A percentile compares a stretch with the other conserved stretches of the same genome.
Conservation (phyloP, 2,888 invertebrate genomes). For the Stenurella melanura region DNA sequence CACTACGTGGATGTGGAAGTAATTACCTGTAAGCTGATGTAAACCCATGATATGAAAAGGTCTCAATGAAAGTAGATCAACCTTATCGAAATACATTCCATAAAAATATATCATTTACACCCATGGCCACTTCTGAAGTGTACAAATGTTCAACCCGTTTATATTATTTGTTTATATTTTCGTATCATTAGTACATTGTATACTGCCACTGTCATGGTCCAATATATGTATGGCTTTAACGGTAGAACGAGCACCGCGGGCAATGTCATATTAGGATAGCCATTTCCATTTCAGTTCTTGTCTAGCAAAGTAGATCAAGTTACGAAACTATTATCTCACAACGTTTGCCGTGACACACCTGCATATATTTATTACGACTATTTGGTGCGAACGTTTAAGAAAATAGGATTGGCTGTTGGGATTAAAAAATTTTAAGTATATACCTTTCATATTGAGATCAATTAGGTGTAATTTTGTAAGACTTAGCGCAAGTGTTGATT, state of each 20-base stretch:
- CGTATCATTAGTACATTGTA: slow-evolving; percentile 1
- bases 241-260: slow-evolving; percentile 48
- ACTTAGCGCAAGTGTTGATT: not conserved
- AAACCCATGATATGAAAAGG: too few relatives aligned
- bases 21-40: too few relatives aligned
- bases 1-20: too few relatives aligned
- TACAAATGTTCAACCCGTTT: not conserved
- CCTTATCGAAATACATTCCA: too few relatives aligned
- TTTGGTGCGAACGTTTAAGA: slow-evolving; percentile 14
- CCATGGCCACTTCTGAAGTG: not conserved
- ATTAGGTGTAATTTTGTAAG: slow-evolving; percentile 42
- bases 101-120: too few relatives aligned
- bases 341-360: slow-evolving; percentile 53
- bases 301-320: slow-evolving; percentile 51
- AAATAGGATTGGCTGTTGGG: slow-evolving; percentile 36
- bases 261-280: slow-evolving; percentile 49
- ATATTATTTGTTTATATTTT: slow-evolving; percentile 23
- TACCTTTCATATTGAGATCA: slow-evolving; percentile 38
- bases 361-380: slow-evolving; percentile 31
- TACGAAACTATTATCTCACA: slow-evolving; percentile 51
- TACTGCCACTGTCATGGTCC: slow-evolving; percentile 46
- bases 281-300: slow-evolving; percentile 19
- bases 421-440: slow-evolving; percentile 26
- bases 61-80: too few relatives aligned
- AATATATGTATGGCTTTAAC: slow-evolving; percentile 20